A percentile compares a stretch with the other conserved stretches of the same genome.
phyloP scores from a whole-genome alignment of 1,140 invertebrate species.

The Orius insidiosus region DNA sequence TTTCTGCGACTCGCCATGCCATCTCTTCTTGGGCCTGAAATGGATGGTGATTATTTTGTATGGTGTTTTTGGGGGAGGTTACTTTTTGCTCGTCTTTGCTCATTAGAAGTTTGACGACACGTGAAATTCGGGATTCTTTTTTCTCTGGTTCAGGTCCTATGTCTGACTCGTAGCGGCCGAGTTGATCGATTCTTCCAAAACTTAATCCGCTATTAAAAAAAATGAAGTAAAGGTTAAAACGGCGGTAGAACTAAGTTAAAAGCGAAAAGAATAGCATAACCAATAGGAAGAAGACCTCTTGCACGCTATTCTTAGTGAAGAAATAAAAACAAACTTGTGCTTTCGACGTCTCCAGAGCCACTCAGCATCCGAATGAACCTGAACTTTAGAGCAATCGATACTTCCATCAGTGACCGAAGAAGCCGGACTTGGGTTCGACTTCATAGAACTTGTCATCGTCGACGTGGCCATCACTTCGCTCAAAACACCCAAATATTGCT shows the following conservation, averaged over 20 bases:
- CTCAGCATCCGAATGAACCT: conserved; percentile 64
- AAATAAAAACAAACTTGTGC: too few relatives aligned
- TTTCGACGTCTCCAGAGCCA: conserved; percentile 57
- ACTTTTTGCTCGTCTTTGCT: conserved; percentile 60
- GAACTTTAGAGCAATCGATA: conserved; percentile 24
- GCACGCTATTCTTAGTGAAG: too few relatives aligned
- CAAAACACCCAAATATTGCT: conserved; percentile 31
- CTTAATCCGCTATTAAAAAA: conserved; percentile 40
- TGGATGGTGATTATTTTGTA: too few relatives aligned
- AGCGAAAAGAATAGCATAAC: too few relatives aligned
- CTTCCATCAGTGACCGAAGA: conserved; percentile 55
- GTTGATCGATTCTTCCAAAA: conserved; percentile 64
- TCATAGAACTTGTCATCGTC: too few relatives aligned
- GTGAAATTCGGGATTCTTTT: conserved; percentile 39
- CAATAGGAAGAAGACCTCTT: too few relatives aligned
- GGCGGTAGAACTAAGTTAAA: too few relatives aligned
- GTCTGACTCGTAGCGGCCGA: conserved; percentile 76
- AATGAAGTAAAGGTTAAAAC: conserved; percentile 7
- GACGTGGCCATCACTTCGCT: conserved; percentile 44
- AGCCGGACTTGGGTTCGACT: conserved; percentile 30
- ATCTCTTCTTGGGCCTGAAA: conserved; percentile 72
- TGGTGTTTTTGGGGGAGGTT: too few relatives aligned
- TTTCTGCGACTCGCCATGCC: conserved; percentile 85
- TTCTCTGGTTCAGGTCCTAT: conserved; percentile 69
- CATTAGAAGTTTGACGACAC: conserved; percentile 59